A percentile compares a stretch with the other conserved stretches of the same genome.
These are phyloP conservation scores for Neoaliturus tenellus DNA, from an alignment of 2,888 invertebrate genomes.

Conservation along the genomic window DNA sequence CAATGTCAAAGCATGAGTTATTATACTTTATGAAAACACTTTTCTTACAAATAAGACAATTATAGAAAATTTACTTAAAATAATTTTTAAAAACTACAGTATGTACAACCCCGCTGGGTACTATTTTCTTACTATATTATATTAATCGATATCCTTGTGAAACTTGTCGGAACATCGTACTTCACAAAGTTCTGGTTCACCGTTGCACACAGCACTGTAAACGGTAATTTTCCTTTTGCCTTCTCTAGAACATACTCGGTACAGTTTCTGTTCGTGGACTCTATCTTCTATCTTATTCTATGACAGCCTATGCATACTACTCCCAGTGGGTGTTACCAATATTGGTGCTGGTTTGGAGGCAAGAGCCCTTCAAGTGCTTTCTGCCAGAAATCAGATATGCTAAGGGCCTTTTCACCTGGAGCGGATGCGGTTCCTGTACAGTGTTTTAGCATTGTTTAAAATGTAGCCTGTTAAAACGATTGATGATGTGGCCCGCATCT, in stretches of 20 bases:
- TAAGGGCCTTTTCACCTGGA: no score
- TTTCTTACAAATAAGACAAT: no score
- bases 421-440: no score
- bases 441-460: no score
- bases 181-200: neutral
- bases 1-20: no score
- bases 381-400: no score
- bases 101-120: neutral
- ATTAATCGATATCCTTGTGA: neutral
- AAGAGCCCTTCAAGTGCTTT: no score
- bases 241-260: slow-evolving; percentile 41
- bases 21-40: no score
- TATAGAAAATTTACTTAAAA: neutral
- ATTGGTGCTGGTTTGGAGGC: no score
- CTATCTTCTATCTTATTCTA: neutral
- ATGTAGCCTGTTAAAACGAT: no score
- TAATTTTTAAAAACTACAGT: neutral
- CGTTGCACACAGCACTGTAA: neutral
- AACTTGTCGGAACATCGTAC: neutral
- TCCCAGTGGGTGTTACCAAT: neutral
- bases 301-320: neutral
- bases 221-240: slow-evolving; percentile 8
- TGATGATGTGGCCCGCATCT: no score
- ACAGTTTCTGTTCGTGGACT: neutral
- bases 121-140: neutral